Conservation (phyloP, 2,113 vertebrate species). For the Canis aureus region DNA sequence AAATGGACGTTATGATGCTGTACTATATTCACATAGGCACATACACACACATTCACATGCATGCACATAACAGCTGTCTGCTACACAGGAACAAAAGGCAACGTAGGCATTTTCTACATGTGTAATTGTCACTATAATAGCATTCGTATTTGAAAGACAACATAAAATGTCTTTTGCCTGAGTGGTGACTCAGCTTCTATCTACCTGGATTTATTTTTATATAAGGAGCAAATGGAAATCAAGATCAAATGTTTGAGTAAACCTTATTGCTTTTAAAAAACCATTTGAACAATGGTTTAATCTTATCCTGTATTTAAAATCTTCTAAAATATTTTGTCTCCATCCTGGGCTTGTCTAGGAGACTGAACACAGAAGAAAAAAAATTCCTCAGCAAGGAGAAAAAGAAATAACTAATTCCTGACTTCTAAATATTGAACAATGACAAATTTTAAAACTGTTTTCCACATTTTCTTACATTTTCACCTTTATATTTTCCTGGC, state of each 20-base stretch:
- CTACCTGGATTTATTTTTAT: conserved; percentile 53
- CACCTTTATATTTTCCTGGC: not conserved
- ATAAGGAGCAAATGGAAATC: conserved; percentile 49
- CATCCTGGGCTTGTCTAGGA: not conserved
- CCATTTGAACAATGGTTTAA: conserved; percentile 4
- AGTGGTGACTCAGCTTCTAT: not conserved
- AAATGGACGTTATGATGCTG: not conserved
- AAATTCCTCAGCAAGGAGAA: not conserved
- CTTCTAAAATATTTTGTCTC: conserved; percentile 10
- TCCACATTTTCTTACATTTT: not conserved
- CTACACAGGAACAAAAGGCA: not conserved
- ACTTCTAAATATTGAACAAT: not conserved
- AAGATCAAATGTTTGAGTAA: conserved; percentile 44
- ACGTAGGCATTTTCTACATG: not conserved
- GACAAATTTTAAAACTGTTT: not conserved
- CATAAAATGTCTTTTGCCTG: not conserved
- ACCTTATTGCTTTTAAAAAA: not conserved
- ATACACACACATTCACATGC: not conserved
- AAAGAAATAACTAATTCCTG: not conserved
- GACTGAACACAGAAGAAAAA: not conserved
- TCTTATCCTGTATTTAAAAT: not conserved
- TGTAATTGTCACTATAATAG: not conserved
- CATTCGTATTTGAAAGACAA: not conserved
- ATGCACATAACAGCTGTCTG: not conserved
- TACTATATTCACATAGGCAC: accelerated